Base-by-base conservation (phyloP, 2,888 invertebrate genomes). In the Ichneumoninae sp. region DNA sequence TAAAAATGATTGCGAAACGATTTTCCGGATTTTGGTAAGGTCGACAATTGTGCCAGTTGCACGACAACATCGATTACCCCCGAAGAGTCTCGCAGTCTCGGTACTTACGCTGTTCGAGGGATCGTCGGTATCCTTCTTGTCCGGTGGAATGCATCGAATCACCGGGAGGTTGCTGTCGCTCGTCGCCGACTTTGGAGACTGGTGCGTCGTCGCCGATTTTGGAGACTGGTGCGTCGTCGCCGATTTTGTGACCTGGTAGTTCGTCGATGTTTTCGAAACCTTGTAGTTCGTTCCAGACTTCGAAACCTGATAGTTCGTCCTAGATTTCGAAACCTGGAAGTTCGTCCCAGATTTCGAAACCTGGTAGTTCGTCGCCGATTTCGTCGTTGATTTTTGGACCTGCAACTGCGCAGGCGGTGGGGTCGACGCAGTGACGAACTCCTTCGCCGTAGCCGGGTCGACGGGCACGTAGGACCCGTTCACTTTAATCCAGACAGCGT, bases 51-150 rank as follows among this genome's bases (percentile, higher is more conserved):
- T 62, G 16, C 26, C 16, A 33, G 30, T n/a, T n/a, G 13, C 33
- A 30, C 62, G 62, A 13, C 16, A 62, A 62, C 13, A 16, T 62
- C 33, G 33, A 62, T 30, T 13, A 62, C 10, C 13, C 13, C 30
- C 1, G 6, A 33, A 62, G 30, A n/a, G 8, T 30, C 6, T 33
- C 16, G 5, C 13, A 16, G 16, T 13, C 13, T 33, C 7, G 1
- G 30, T n/a, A 62, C 62, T 62, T n/a, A 62, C 62, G 62, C 33
- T n/a, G 1, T 33, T 62, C 62, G 33, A n/a, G 2, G 62, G n/a
- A n/a, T 30, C 30, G 16, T 33, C 30, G 3, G 5, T 30, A 16
- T 62, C 62, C 13, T 62, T 62, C 30, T 30, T 6, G 16, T 62
- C 62, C 2, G 62, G 26, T 13, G 30, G 2, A 16, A 62, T 30